A percentile compares a stretch with the other conserved stretches of the same genome.
These are phyloP conservation scores for Petrolisthes manimaculis DNA, from an alignment of 2,888 invertebrate species.

Conservation along the genomic window DNA sequence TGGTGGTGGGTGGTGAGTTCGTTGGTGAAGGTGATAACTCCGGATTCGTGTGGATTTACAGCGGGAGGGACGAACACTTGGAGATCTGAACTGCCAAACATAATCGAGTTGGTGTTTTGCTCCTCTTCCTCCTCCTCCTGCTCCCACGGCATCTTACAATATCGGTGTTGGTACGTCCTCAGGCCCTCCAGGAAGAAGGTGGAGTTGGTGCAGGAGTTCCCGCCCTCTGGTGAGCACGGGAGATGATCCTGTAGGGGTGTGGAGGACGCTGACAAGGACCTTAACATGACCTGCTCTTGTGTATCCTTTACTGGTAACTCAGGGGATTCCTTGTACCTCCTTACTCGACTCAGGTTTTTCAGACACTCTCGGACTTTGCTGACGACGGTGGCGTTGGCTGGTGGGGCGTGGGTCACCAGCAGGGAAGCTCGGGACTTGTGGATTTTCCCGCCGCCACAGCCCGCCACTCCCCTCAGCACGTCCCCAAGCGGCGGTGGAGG, in stretches of 20 bases:
- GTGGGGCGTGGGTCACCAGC: constrained; percentile 22
- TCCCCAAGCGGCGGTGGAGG: constrained; percentile 15
- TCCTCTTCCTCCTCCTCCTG: not conserved
- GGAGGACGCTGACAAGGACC: not conserved
- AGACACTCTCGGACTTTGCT: constrained; percentile 47
- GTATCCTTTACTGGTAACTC: not conserved
- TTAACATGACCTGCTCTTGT: not conserved
- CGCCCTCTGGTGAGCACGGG: constrained; percentile 61
- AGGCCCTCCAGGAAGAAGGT: not conserved
- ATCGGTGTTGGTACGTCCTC: not conserved
- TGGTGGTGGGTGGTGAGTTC: constrained; percentile 2
- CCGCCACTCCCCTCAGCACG: constrained; percentile 43
- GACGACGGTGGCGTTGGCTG: constrained; percentile 41
- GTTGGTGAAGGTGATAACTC: constrained; percentile 20
- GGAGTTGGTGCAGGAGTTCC: constrained; percentile 48
- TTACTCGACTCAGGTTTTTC: constrained; percentile 14
- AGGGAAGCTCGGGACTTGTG: not conserved
- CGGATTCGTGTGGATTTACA: not conserved
- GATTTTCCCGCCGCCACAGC: constrained; percentile 26
- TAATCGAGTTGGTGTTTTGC: not conserved
- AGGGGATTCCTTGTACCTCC: not conserved
- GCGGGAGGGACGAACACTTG: not conserved
- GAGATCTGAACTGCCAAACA: not conserved
- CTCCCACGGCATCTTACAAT: not conserved
- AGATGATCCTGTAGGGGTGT: constrained; percentile 52